Base-by-base conservation (phyloP, 92 coral and sea anemone species). In the Palythoa grandiflora region DNA sequence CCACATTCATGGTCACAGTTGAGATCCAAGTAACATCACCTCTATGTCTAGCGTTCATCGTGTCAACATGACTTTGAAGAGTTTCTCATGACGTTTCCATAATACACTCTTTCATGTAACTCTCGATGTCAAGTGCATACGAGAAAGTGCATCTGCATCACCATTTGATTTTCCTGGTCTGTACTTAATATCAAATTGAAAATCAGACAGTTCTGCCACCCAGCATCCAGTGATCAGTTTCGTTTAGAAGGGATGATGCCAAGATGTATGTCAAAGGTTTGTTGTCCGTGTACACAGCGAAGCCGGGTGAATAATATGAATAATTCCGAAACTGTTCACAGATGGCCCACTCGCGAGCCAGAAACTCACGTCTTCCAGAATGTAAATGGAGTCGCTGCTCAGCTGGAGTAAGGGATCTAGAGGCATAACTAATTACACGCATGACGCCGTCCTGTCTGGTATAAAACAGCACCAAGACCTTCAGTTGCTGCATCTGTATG, bases 301-400 rank as follows among this genome's bases (percentile, higher is more conserved):
- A 28, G 28, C 28, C 28, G 0, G 0, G 28, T 28, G 68, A 84
- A 21, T 84, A 68, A 36, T 68, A 71, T 7, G n/a, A 16, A 20
- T 84, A 70, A 28, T 84, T 50, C 16, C 87, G 87, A 71, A 71
- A 83, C 54, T 83, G 51, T 47, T 83, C 87, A 66, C 59, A 63
- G 19, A 36, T 38, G 2, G 87, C 35, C 66, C 77, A 72, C 1
- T 72, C 37, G 51, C 37, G 53, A 16, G 77, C 77, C 2, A 72
- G 19, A 16, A 72, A 72, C 51, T 72, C 77, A 38, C 37, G 77
- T 51, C 37, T 72, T 72, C 77, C 8, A 7, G 73, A 68, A 28
- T 68, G 73, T 28, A 68, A 68, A 6, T 68, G 73, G 39, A 19
- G 19, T 2, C 50, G 77, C 77, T 72, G 77, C 35, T 84, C 65